Conservation (phyloP, 2,888 invertebrate genomes). For the Stegophylla sp. region DNA sequence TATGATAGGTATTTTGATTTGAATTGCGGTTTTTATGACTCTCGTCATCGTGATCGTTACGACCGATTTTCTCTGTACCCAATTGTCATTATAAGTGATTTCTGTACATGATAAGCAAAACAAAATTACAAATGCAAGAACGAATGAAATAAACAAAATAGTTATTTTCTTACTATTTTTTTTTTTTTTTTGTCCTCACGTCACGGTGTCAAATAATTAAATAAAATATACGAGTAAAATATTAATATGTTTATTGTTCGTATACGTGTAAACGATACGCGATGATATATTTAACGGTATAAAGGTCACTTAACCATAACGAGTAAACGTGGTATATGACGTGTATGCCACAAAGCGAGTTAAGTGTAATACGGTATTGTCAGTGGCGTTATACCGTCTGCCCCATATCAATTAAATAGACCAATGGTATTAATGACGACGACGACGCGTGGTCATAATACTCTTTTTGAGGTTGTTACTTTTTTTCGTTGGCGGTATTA, state of each 20-base stretch:
- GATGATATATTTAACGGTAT: slow-evolving; percentile 36
- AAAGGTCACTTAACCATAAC: slow-evolving; percentile 50
- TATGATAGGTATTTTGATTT: too few species aligned
- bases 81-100: too few species aligned
- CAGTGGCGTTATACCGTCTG: slow-evolving; percentile 23
- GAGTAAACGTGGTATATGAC: slow-evolving; percentile 14
- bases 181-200: too few species aligned
- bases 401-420: slow-evolving; percentile 38
- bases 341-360: slow-evolving; percentile 26
- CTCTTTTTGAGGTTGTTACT: neutral
- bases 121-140: too few species aligned
- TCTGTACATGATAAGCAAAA: too few species aligned
- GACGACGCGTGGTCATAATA: neutral
- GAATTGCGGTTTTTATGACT: too few species aligned
- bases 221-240: slow-evolving; percentile 1
- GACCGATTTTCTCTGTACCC: too few species aligned
- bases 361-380: slow-evolving; percentile 40
- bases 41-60: too few species aligned
- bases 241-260: slow-evolving; percentile 37
- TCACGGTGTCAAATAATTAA: neutral
- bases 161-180: neutral
- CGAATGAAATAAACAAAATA: too few species aligned
- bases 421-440: slow-evolving; percentile 42
- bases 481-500: too few species aligned
- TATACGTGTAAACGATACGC: slow-evolving; percentile 32